A percentile compares a stretch with the other conserved stretches of the same genome.
These are phyloP conservation scores for Clupea harengus DNA, from an alignment of 2,113 vertebrate genomes.

Conservation along the genomic window DNA sequence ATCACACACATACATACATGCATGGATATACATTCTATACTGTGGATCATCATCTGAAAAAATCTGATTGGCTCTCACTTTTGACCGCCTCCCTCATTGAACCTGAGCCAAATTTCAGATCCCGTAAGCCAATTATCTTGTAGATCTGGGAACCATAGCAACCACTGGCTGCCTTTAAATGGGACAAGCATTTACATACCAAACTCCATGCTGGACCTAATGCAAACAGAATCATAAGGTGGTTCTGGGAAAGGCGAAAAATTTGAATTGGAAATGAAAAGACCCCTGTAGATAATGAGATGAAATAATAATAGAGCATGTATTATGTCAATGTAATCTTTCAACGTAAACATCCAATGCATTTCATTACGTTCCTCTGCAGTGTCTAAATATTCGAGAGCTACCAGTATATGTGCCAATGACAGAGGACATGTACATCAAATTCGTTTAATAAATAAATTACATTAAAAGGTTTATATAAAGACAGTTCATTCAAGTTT, in stretches of 20 bases:
- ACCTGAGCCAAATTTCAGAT: slow-evolving; percentile 41
- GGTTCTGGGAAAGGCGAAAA: neutral
- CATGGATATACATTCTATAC: neutral
- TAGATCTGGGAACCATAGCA: slow-evolving; percentile 50
- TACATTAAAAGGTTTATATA: neutral
- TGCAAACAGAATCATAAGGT: neutral
- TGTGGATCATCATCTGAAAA: neutral
- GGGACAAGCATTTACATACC: slow-evolving; percentile 37
- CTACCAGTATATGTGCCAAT: neutral
- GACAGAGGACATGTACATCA: neutral
- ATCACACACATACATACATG: neutral
- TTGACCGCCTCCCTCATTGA: neutral
- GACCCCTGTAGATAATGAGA: neutral
- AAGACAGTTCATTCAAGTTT: too few relatives aligned
- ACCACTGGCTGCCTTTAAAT: slow-evolving; percentile 46
- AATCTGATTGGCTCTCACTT: neutral
- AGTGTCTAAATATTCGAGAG: neutral
- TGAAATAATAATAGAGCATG: neutral
- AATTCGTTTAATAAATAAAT: neutral
- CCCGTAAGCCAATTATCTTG: slow-evolving; percentile 51
- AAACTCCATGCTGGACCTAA: slow-evolving; percentile 16
- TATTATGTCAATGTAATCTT: neutral
- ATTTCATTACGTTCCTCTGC: neutral
- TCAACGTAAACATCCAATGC: neutral
- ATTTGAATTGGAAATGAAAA: neutral